phyloP scores from a whole-genome alignment of 2,888 invertebrate species.

The Ophioninae sp. region DNA sequence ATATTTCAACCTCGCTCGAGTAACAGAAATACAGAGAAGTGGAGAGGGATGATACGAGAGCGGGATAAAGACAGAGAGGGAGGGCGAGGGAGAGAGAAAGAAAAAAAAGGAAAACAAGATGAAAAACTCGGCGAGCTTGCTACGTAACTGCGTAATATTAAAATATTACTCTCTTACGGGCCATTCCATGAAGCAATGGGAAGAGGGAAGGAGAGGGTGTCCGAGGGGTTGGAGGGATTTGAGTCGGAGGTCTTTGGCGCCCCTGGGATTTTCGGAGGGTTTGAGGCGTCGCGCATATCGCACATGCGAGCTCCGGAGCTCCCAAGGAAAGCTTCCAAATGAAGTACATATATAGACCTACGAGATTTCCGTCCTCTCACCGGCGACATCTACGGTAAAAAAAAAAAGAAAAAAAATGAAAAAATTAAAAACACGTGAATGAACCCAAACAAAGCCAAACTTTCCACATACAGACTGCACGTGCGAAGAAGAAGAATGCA shows the following conservation, averaged over 20 bases:
- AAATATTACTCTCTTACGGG: conserved; percentile 61
- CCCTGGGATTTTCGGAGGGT: conserved; percentile 34
- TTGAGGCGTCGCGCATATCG: conserved; percentile 20
- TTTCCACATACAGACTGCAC: conserved; percentile 10
- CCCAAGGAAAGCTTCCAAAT: conserved; percentile 32
- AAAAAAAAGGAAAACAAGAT: conserved; percentile 31
- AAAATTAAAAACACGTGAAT: no score
- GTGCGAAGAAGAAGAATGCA: conserved; percentile 15
- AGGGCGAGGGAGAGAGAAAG: conserved; percentile 26
- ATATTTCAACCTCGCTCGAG: conserved; percentile 16
- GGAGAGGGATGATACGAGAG: background rate
- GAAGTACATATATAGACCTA: conserved; percentile 31
- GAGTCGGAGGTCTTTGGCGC: conserved; percentile 22
- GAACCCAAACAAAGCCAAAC: background rate
- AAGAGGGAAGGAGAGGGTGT: conserved; percentile 2
- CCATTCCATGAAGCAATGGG: conserved; percentile 44
- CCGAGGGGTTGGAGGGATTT: background rate
- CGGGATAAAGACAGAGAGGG: background rate
- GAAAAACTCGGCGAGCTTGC: conserved; percentile 51
- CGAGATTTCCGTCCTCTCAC: conserved; percentile 13
- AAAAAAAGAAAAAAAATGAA: background rate
- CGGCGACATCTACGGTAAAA: background rate
- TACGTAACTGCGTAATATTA: conserved; percentile 59
- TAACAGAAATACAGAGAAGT: background rate
- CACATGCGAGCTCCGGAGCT: conserved; percentile 22